A percentile compares a stretch with the other conserved stretches of the same genome.
phyloP scores from a whole-genome alignment of 2,113 vertebrate genomes.

The Nettapus auritus region DNA sequence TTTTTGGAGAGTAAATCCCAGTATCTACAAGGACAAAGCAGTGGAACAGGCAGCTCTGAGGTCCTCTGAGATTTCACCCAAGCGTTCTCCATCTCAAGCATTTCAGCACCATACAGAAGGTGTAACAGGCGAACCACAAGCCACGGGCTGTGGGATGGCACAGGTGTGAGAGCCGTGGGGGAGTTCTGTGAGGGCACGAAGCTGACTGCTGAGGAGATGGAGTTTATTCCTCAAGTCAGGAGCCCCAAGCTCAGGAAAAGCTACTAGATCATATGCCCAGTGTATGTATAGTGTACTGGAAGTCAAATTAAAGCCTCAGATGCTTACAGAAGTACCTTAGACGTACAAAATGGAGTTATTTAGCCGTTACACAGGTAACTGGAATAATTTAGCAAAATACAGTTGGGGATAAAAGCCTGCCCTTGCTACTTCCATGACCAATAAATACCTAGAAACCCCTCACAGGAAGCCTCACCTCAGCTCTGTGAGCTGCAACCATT shows the following conservation, averaged over 20 bases:
- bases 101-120: accelerated
- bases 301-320: background rate
- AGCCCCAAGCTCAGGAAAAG: background rate
- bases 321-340: background rate
- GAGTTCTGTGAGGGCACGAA: accelerated
- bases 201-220: background rate
- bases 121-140: background rate
- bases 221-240: background rate
- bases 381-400: accelerated
- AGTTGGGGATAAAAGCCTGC: accelerated
- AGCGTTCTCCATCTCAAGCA: accelerated
- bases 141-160: background rate
- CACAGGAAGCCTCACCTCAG: background rate
- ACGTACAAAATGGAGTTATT: accelerated
- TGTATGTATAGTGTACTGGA: background rate
- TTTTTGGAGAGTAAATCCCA: background rate
- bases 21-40: accelerated
- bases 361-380: background rate
- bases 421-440: background rate
- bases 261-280: accelerated
- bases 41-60: background rate
- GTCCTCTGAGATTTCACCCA: no score
- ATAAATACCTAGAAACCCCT: background rate
- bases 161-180: background rate
- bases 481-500: background rate